Conservation (phyloP, 2,113 vertebrate genomes). For the Prunella fulvescens region DNA sequence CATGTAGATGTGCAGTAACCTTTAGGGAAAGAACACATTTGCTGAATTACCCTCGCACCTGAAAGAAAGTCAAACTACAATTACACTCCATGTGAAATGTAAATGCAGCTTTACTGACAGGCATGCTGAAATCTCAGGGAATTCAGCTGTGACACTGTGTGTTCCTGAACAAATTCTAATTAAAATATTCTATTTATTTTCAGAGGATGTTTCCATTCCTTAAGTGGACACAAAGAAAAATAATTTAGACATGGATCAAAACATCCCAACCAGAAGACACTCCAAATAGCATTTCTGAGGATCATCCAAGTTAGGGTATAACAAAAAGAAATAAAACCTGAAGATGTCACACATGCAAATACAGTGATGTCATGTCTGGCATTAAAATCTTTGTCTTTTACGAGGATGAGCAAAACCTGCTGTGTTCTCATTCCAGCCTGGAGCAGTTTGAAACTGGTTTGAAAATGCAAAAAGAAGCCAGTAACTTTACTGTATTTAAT, state of each 20-base stretch:
- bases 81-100: background rate
- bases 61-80: background rate
- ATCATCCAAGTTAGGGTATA: background rate
- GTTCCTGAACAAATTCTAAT: background rate
- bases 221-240: background rate
- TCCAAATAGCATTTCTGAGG: background rate
- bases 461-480: background rate
- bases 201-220: background rate
- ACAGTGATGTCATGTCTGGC: slow-evolving; percentile 46
- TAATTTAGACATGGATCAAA: background rate
- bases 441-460: background rate
- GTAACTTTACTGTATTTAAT: background rate
- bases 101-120: background rate
- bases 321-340: background rate
- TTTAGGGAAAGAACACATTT: background rate
- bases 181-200: background rate
- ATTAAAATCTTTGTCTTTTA: background rate
- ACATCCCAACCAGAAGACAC: background rate
- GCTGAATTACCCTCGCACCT: background rate
- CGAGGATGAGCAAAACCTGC: background rate
- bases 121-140: background rate
- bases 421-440: background rate
- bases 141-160: background rate
- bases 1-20: background rate
- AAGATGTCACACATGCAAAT: background rate